Evolutionary conservation across 2,113 vertebrate genomes (phyloP), one percentile per base, ranked within the genome.

Genomic region (Anthoscopus minutus): DNA sequence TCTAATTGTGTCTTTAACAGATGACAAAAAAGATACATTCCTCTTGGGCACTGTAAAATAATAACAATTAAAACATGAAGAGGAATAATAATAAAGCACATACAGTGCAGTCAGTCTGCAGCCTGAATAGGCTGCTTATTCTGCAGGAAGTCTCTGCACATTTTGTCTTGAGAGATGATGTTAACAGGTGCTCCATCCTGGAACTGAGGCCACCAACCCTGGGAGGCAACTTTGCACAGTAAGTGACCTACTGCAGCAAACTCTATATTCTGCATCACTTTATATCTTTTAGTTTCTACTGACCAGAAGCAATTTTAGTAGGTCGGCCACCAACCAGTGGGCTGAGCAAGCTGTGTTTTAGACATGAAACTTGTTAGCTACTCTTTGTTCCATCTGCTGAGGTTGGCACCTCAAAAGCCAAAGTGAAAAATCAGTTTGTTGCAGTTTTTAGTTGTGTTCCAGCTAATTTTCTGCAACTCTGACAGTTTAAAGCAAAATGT

Each of bases 1-100:
- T 89, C 48, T 94, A 92, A 85, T 82, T 92, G 66, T 81, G 30
- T 50, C 76, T 95, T 86, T 78, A 96, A 90, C 65, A 71, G 67
- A 81, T 76, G 69, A 93, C 60, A 92, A 92, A 94, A 60, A 2
- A 30, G 12, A 10, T 71, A 83, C n/a, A 81, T 94, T 69, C 69
- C 76, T 96, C 90, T 72, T 86, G 88, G 92, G 90, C 72, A 78
- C 74, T 71, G 72, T 93, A 95, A 96, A 96, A 96, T 90, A 95
- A 88, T 81, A 94, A 92, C 81, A 94, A 96, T 95, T 93, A 95
- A 96, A 97, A 86, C 40, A 92, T 83, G 67, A 95, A 88, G 70
- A 97, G 77, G 92, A 96, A 88, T 96, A 97, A 89, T 96, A 95
- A 96, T 81, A 71, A 80, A 87, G 54, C 19, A 66, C 62, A 91